Evolutionary conservation across 2,113 vertebrate genomes (phyloP), one percentile per base, ranked within the genome.

Genomic region (Neodontobutis hainanensis): DNA sequence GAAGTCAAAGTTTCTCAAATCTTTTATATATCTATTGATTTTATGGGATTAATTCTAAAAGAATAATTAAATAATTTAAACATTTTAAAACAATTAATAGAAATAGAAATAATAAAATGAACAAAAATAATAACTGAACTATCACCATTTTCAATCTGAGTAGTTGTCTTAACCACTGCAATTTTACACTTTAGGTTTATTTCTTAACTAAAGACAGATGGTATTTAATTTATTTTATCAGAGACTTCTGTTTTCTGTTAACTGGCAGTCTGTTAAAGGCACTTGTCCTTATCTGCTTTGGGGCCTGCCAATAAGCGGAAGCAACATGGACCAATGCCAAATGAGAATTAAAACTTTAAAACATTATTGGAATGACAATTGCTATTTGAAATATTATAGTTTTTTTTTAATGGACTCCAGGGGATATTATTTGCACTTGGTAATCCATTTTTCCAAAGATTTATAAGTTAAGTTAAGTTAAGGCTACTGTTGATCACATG

Each of bases 151-250:
- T 27, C 19, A 27, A 27, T 27, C 19, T 27, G 19, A 27, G 19
- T 27, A 27, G 19, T 27, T 27, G 19, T 27, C 19, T 27, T 27
- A 27, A 27, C 19, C 19, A 27, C 19, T 51, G 44, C 14, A 73
- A 79, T 85, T 78, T 68, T 12, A 27, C 81, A 77, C 61, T 76
- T 81, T 81, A 66, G 60, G 19, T 56, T 58, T 72, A 75, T 78
- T 88, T 85, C 85, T 76, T 52, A 83, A 62, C 57, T 0, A 65
- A 78, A 88, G 84, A 79, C 82, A 68, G 49, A 71, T 83, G 67
- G 81, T 82, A 85, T 87, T 85, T 82, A 8, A 77, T 87, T 81
- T 82, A 65, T 52, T 64, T 86, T 91, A 90, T 88, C 88, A 59
- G 44, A 69, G 55, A 61, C n/a, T 2, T 80, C 85, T 88, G 83